A percentile compares a stretch with the other conserved stretches of the same genome.
Evolutionary conservation across 2,113 vertebrate genomes (phyloP).

Genomic region (Mus spicilegus): DNA sequence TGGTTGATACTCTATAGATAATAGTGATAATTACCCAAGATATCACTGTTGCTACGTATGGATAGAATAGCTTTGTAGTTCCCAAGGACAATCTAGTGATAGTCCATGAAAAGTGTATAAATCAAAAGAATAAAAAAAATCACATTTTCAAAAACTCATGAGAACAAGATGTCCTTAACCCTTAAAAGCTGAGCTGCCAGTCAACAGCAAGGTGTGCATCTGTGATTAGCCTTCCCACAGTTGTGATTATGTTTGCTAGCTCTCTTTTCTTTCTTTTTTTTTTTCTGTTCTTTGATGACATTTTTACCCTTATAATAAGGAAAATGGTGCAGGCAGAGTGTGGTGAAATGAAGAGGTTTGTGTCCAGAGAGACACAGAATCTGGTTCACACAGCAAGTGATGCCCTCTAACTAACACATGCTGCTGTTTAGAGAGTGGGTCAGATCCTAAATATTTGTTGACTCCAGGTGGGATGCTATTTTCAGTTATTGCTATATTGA

Average conservation of each 20-base stretch:
- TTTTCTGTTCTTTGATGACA: background rate
- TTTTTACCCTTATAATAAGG: background rate
- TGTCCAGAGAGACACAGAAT: background rate
- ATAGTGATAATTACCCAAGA: background rate
- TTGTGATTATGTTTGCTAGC: background rate
- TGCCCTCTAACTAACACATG: background rate
- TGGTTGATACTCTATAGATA: background rate
- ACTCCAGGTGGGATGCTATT: background rate
- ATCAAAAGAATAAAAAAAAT: background rate
- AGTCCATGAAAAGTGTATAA: background rate
- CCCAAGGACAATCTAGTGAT: no score
- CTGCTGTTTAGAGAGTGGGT: background rate
- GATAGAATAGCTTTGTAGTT: no score
- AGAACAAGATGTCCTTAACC: background rate
- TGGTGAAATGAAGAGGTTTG: background rate
- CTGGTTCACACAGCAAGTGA: background rate
- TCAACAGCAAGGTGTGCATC: accelerated
- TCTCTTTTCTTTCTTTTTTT: background rate
- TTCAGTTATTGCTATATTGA: background rate
- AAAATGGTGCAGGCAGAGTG: background rate
- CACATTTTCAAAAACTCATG: background rate
- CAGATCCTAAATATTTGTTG: background rate
- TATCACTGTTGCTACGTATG: background rate
- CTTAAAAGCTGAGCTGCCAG: background rate
- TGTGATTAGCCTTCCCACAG: accelerated